A percentile compares a stretch with the other conserved stretches of the same genome.
Conservation (phyloP, 2,888 invertebrate species). For the Pseudococcus jackbeardsleyi region DNA sequence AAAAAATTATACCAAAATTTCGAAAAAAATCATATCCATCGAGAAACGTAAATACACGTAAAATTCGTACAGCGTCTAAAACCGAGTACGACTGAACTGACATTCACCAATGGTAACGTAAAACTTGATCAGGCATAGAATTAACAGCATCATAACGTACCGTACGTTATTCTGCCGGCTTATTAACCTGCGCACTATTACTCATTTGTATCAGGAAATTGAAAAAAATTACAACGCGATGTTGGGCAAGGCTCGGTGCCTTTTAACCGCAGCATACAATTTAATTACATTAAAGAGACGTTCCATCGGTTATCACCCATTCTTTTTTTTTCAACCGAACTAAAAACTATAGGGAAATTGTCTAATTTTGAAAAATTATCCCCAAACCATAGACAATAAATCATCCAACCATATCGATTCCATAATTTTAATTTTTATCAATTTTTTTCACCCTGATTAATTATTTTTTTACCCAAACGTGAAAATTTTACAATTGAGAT, state of each 20-base stretch:
- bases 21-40: neutral
- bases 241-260: neutral
- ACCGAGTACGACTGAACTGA: slow-evolving; percentile 36
- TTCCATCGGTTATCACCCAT: neutral
- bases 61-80: neutral
- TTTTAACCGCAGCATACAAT: neutral
- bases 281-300: neutral
- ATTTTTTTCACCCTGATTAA: no score
- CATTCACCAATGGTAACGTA: slow-evolving; percentile 46
- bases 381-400: neutral
- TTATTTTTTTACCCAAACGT: neutral
- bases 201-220: slow-evolving; percentile 37
- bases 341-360: neutral
- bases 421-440: no score
- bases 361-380: slow-evolving; percentile 10
- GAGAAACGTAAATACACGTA: neutral
- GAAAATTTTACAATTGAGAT: neutral
- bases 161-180: slow-evolving; percentile 32
- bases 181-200: slow-evolving; percentile 50
- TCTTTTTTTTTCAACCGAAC: neutral
- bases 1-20: neutral
- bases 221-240: slow-evolving; percentile 29
- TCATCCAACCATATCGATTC: no score
- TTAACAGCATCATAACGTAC: slow-evolving; percentile 47
- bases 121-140: slow-evolving; percentile 55